Evolutionary conservation across 2,113 vertebrate genomes (phyloP).

Genomic region (Eidolon helvum): DNA sequence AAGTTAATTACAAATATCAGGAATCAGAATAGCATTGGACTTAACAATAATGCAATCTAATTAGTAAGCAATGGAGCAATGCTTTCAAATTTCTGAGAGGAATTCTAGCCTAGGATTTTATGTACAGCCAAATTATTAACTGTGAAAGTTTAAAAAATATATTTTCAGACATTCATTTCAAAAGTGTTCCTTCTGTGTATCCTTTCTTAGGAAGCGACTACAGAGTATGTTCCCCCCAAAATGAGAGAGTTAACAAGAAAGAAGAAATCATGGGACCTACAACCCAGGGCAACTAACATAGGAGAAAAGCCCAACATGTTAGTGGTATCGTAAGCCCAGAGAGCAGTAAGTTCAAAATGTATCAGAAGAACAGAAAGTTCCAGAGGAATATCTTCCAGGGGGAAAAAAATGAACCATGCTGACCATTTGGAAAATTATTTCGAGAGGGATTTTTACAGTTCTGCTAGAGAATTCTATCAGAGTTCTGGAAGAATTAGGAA

Average conservation of each 20-base stretch:
- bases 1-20: not conserved
- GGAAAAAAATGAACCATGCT: not conserved
- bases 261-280: not conserved
- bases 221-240: not conserved
- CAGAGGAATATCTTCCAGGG: not conserved
- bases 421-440: not conserved
- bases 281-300: not conserved
- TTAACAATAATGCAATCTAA: not conserved
- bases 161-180: not conserved
- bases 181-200: not conserved
- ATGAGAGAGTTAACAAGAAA: not conserved
- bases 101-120: not conserved
- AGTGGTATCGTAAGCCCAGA: not conserved
- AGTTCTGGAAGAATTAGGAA: not conserved
- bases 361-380: not conserved
- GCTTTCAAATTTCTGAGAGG: not conserved
- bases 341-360: not conserved
- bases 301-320: not conserved
- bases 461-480: not conserved
- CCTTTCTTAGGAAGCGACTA: not conserved
- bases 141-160: not conserved
- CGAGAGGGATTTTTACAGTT: not conserved
- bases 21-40: not conserved
- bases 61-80: not conserved
- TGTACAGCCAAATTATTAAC: not conserved